phyloP scores from a whole-genome alignment of 2,797 vertebrate genomes.

The Moxostoma hubbsi region DNA sequence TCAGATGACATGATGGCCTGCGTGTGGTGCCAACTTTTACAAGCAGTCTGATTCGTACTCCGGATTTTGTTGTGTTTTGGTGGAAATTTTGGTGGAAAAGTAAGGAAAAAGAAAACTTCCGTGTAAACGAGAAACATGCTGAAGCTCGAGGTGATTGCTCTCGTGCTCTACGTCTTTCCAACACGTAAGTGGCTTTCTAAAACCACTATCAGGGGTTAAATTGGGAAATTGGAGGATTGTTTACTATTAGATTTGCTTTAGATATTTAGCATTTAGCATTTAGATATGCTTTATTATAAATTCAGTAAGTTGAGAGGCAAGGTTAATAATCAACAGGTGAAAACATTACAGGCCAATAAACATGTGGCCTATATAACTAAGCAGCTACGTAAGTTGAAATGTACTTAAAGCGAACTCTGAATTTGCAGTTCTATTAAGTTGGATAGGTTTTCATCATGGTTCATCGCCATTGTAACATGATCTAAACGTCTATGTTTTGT shows the following conservation, averaged over 20 bases:
- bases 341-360: conserved; percentile 63
- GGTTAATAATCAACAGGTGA: conserved; percentile 75
- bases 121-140: conserved; percentile 45
- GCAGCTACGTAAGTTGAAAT: too few species aligned
- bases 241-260: neutral
- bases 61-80: conserved; percentile 7
- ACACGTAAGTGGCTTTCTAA: conserved; percentile 32
- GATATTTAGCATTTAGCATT: too few species aligned
- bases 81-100: neutral
- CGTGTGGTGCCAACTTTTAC: neutral
- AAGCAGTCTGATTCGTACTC: neutral
- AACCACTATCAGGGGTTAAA: neutral
- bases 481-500: too few species aligned
- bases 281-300: neutral
- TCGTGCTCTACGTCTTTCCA: conserved; percentile 30
- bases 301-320: neutral
- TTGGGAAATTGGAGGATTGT: neutral
- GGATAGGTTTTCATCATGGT: too few species aligned
- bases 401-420: too few species aligned
- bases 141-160: conserved; percentile 1
- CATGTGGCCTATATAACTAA: conserved; percentile 54
- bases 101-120: neutral
- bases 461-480: too few species aligned
- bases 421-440: too few species aligned
- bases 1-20: neutral